These are phyloP conservation scores for Reticulitermes lucifugus DNA, from an alignment of 2,888 invertebrate species.

Conservation along the genomic window DNA sequence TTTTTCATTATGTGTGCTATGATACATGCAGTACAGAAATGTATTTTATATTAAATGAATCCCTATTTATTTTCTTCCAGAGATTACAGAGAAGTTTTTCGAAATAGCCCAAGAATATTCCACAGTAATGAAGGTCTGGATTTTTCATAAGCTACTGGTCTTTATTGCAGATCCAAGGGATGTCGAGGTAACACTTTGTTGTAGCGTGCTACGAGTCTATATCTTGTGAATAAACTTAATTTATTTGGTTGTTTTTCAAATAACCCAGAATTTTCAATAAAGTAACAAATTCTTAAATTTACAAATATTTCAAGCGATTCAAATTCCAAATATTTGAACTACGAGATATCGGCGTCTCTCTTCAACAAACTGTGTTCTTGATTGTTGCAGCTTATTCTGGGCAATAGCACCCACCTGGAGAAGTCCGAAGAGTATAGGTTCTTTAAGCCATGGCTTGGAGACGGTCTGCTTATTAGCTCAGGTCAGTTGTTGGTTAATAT, in stretches of 20 bases:
- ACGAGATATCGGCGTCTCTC: no score
- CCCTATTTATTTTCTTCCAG: constrained; percentile 62
- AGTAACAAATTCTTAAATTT: no score
- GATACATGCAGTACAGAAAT: no score
- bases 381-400: constrained; percentile 66
- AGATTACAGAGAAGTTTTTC: constrained; percentile 76
- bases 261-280: no score
- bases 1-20: no score
- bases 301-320: no score
- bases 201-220: no score
- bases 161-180: constrained; percentile 83
- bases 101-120: constrained; percentile 67
- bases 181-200: constrained; percentile 69
- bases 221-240: no score
- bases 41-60: not conserved
- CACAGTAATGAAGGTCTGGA: constrained; percentile 76
- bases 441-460: constrained; percentile 87
- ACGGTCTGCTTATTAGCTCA: constrained; percentile 83
- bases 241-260: no score
- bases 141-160: constrained; percentile 79
- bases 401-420: constrained; percentile 84
- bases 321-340: no score
- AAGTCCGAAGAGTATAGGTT: constrained; percentile 81
- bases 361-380: not conserved
- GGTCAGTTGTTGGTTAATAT: constrained; percentile 65